phyloP scores from a whole-genome alignment of 2,888 invertebrate species.

The Teleiodes luculella region DNA sequence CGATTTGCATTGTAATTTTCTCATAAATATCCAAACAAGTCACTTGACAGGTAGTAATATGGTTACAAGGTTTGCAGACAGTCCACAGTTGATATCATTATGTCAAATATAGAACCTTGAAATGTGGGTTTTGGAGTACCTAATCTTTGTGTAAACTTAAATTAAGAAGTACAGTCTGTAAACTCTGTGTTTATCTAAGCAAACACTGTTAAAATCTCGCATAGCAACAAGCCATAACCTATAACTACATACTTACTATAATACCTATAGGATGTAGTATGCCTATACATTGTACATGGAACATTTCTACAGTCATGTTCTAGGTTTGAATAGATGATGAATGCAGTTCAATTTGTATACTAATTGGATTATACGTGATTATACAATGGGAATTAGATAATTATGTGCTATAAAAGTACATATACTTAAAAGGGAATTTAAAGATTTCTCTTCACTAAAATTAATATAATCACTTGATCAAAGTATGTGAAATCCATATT shows the following conservation, averaged over 20 bases:
- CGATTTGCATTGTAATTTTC: constrained; percentile 33
- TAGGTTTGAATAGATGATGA: constrained; percentile 14
- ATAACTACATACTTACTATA: constrained; percentile 52
- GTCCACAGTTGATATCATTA: constrained; percentile 29
- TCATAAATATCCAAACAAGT: constrained; percentile 34
- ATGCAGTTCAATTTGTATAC: not conserved
- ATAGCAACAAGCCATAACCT: constrained; percentile 70
- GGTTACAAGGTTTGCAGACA: constrained; percentile 41
- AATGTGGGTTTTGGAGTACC: constrained; percentile 13
- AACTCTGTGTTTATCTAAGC: constrained; percentile 32
- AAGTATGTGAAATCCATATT: too few species aligned
- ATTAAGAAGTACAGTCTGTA: constrained; percentile 27
- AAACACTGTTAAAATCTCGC: constrained; percentile 50
- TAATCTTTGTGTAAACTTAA: constrained; percentile 20
- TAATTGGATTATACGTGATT: not conserved
- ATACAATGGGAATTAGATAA: not conserved
- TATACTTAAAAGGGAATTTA: too few species aligned
- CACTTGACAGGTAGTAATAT: constrained; percentile 38
- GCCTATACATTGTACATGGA: constrained; percentile 6
- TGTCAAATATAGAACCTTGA: constrained; percentile 27
- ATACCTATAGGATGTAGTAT: constrained; percentile 14
- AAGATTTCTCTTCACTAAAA: too few species aligned
- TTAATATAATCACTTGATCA: too few species aligned
- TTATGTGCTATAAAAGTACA: too few species aligned
- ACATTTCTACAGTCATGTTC: constrained; percentile 12